Conservation (phyloP, 1,140 invertebrate species). For the Mamestra configurata region DNA sequence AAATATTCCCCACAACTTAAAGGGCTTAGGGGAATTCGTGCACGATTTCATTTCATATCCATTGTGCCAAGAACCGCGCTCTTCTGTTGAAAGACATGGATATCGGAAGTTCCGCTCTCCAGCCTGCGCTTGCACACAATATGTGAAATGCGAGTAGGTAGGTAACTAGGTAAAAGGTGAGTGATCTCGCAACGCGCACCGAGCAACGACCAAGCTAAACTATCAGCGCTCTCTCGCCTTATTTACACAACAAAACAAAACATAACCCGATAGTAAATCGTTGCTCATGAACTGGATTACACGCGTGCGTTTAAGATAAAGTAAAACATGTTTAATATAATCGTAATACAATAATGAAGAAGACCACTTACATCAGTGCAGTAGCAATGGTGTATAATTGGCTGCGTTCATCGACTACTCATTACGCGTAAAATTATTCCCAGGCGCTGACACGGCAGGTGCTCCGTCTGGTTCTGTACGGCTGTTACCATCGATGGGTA, state of each 20-base stretch:
- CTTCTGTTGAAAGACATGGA: constrained; percentile 32
- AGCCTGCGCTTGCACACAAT: constrained; percentile 30
- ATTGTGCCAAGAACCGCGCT: constrained; percentile 1
- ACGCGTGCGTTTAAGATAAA: background rate
- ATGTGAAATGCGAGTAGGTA: constrained; percentile 55
- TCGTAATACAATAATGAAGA: constrained; percentile 51
- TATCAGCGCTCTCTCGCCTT: constrained; percentile 33
- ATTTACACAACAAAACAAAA: constrained; percentile 32
- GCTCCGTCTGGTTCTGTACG: constrained; percentile 62
- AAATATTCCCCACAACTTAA: constrained; percentile 3
- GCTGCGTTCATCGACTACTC: constrained; percentile 59
- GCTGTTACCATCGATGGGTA: constrained; percentile 52
- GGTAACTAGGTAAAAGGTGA: constrained; percentile 64
- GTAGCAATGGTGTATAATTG: constrained; percentile 71
- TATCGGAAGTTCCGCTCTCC: constrained; percentile 50
- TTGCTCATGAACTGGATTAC: background rate
- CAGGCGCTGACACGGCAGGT: constrained; percentile 68
- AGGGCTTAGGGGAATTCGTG: constrained; percentile 8
- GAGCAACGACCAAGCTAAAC: constrained; percentile 30
- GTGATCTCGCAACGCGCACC: constrained; percentile 51
- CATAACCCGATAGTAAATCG: background rate
- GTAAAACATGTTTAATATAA: constrained; percentile 23
- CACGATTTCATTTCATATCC: constrained; percentile 35
- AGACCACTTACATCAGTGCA: constrained; percentile 66
- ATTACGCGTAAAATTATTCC: constrained; percentile 73